Evolutionary conservation across 2,888 invertebrate genomes (phyloP), one percentile per base, ranked within the genome.

Genomic region (Bedellia somnulentella): DNA sequence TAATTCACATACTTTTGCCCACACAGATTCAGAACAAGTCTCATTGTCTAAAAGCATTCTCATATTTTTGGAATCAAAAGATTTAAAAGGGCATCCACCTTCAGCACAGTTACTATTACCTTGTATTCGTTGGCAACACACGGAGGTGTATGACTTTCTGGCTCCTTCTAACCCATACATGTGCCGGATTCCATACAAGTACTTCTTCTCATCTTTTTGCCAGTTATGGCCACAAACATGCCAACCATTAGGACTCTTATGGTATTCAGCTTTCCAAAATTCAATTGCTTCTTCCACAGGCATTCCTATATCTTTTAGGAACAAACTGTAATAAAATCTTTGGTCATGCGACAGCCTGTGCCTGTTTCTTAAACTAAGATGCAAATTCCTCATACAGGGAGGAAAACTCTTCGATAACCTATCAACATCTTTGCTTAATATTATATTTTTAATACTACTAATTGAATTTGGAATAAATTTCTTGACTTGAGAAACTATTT

Each of bases 141-240:
- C 80, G 10, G 80, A 80, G 24, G 58, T 53, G 43, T 86, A 86
- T 42, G 70, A 78, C 42, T 71, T 82, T 39, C 79, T 67, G n/a
- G 76, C 61, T 3, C 87, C 87, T 57, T 86, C 86, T 28, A 86
- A 57, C 1, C 87, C 87, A 63, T 87, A 87, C 57, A 86, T 63
- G 46, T 87, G 87, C 35, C 85, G 64, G 29, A 87, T 84, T 33
- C 83, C 83, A 57, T 86, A 86, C 3, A 78, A 48, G 51, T 80
- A 85, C 42, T 82, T 80, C 15, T 75, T 78, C 38, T 80, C 79
- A 54, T 82, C 79, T 27, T 67, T 70, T 29, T 78, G 68, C 87
- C 87, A 87, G 39, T 60, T 70, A 42, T 87, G 87, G 12, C 63
- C 60, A 42, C 86, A 86, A 26, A 52, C 57, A 21, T 78, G 68